phyloP scores from a whole-genome alignment of 2,113 vertebrate species.

The Atherinomorus stipes region DNA sequence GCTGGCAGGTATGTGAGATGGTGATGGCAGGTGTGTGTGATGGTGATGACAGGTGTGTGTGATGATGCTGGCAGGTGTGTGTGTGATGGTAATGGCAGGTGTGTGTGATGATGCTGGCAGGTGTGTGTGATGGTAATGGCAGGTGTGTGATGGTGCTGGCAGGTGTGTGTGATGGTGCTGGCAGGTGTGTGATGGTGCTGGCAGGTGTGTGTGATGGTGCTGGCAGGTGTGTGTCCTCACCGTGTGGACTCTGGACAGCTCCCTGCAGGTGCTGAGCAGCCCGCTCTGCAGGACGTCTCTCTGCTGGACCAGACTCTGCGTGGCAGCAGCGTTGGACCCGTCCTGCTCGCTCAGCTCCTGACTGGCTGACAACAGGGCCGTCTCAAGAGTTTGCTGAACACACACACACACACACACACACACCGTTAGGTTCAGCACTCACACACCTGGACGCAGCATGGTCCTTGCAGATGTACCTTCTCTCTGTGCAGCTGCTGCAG shows the following conservation, averaged over 20 bases:
- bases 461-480: conserved; percentile 83
- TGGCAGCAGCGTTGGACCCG: conserved; percentile 83
- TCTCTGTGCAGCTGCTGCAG: conserved; percentile 97
- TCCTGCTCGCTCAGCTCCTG: conserved; percentile 94
- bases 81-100: too few relatives aligned
- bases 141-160: too few relatives aligned
- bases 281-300: conserved; percentile 94
- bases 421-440: too few relatives aligned
- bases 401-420: not conserved
- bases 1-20: too few relatives aligned
- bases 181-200: too few relatives aligned
- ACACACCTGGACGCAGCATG: not conserved
- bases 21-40: too few relatives aligned
- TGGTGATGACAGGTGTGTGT: too few relatives aligned
- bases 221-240: conserved; percentile 81
- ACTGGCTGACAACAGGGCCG: conserved; percentile 93
- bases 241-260: conserved; percentile 88
- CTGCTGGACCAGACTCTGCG: conserved; percentile 91
- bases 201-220: too few relatives aligned
- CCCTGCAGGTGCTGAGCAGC: conserved; percentile 94
- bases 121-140: too few relatives aligned
- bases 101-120: too few relatives aligned
- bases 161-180: too few relatives aligned
- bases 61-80: too few relatives aligned
- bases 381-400: conserved; percentile 94